Evolutionary conservation across 2,797 vertebrate genomes (phyloP), one percentile per base, ranked within the genome.

Genomic region (Sebastes nivosus): DNA sequence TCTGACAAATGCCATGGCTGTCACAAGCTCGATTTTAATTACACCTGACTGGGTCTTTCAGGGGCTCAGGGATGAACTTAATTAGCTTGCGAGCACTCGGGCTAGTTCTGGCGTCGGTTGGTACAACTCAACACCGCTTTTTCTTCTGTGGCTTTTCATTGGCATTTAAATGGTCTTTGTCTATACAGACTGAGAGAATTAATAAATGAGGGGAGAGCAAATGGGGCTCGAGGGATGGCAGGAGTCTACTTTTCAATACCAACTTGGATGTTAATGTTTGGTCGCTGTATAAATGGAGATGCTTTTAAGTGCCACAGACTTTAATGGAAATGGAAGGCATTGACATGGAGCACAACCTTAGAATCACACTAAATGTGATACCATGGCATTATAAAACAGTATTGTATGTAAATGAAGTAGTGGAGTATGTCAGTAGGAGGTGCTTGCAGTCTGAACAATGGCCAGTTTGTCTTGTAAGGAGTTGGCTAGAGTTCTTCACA

Each of bases 1-100:
- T 95, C 95, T 96, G 95, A 97, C 96, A 99, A 99, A 98, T 99
- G 97, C 95, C 97, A 98, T 80, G 67, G 95, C 97, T 98, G 97
- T 98, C 97, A 97, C 94, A 83, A 93, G 93, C 94, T 96, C 94
- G 78, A 94, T 96, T 98, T 99, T 99, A 99, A 99, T 99, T 98
- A 97, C 89, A 97, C 96, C 96, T 97, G 96, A 96, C 94, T 93
- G 94, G 94, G 86, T 94, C 93, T 95, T 96, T 94, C 95, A 93
- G 90, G 93, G 91, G 94, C 94, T 94, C 90, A 70, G 89, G 94
- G 93, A 93, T 95, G 93, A 96, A 96, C 96, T 97, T 98, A 97
- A 98, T 99, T 97, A 97, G 95, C 89, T 93, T 81, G 91, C 54
- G 24, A 92, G 91, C 93, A 90, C 93, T 94, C 75, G 75, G 88